These are phyloP conservation scores for Macropus fuliginosus DNA, from an alignment of 2,797 vertebrate species.

Conservation along the genomic window DNA sequence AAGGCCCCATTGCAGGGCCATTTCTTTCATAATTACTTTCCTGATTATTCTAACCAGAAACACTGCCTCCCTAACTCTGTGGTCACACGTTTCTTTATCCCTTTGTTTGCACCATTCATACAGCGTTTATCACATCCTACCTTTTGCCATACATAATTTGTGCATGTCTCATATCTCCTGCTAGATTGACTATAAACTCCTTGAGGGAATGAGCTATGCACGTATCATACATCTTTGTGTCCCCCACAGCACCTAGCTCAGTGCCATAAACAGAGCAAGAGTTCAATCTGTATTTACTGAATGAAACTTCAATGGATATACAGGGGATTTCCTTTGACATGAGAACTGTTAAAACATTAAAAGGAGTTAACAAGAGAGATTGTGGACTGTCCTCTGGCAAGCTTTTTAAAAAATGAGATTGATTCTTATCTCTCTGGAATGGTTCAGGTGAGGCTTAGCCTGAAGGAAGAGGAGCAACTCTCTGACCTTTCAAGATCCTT, in stretches of 20 bases:
- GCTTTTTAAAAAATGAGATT: slow-evolving; percentile 5
- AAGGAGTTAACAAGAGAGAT: neutral
- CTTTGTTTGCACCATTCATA: neutral
- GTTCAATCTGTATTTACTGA: slow-evolving; percentile 55
- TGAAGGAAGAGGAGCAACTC: neutral
- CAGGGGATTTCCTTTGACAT: slow-evolving; percentile 2
- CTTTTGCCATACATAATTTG: neutral
- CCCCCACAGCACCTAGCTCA: neutral
- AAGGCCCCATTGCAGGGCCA: too few relatives aligned
- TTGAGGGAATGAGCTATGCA: neutral
- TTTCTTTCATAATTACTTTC: neutral
- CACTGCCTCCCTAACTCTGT: neutral
- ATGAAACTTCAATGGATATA: slow-evolving; percentile 51
- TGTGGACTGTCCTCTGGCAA: slow-evolving; percentile 1
- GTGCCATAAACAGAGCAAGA: slow-evolving; percentile 6
- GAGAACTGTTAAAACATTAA: neutral
- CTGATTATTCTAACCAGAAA: neutral
- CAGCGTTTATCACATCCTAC: neutral
- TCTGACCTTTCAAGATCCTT: neutral
- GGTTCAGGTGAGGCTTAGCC: neutral
- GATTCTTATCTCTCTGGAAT: neutral
- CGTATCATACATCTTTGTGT: slow-evolving; percentile 8
- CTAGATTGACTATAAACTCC: neutral
- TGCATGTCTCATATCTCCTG: neutral
- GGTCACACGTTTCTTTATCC: neutral